Evolutionary conservation across 1,140 invertebrate species (phyloP), one percentile per base, ranked within the genome.

Genomic region (Mercenaria mercenaria): DNA sequence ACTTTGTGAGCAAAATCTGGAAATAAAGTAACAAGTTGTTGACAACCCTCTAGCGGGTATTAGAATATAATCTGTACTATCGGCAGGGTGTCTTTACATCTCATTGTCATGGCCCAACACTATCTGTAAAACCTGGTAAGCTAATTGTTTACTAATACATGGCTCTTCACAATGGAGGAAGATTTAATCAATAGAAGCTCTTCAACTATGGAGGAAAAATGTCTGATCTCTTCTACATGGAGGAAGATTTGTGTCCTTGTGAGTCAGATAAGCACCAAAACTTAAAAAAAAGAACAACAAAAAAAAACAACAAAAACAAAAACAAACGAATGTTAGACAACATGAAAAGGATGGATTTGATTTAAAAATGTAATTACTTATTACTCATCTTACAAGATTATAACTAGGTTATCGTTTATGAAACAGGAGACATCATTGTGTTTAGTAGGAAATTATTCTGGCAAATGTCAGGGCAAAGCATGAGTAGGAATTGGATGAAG

Each of bases 91-190:
- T 47, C 72, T 47, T 86, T 86, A 52, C 61, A 72, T 86, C 47
- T 32, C 34, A 56, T 74, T 86, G 67, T 74, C 4, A 34, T 34
- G 34, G 29, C 47, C 23, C n/a, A 39, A 10, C 1, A 74, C 34
- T 56, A 77, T 77, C 43, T 86, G 23, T 76, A 47, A 43, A 76
- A 47, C 52, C 0, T 56, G 37, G n/a, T 74, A 4, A 10, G 61
- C 81, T 74, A 74, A 86, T 52, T 86, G 83, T 76, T 86, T 76
- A 86, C 83, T 76, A 86, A 86, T 64, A 67, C 15, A 26, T n/a
- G 23, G 83, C 0, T 86, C 83, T 86, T 76, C 47, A 86, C 43
- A 86, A 76, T 32, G 50, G 67, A 76, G 83, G 67, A 39, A 41
- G 39, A 47, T 84, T 69, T n/a, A 69, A 34, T 84, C 11, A n/a